A percentile compares a stretch with the other conserved stretches of the same genome.
phyloP scores from a whole-genome alignment of 92 coral and sea anemone species.

The Parazoanthus swiftii region DNA sequence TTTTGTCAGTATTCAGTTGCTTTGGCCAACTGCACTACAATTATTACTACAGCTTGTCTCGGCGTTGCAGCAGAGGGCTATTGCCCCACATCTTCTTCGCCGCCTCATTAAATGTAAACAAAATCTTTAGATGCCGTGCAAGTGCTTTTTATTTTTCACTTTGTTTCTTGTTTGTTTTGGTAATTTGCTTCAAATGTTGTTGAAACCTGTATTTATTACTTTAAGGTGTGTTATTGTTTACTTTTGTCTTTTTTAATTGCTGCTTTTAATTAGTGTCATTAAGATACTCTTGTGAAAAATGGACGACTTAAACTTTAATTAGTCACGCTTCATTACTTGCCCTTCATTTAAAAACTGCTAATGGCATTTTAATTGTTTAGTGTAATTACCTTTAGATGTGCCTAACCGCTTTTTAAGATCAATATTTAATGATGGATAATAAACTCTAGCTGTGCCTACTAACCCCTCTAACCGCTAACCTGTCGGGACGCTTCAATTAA shows the following conservation, averaged over 20 bases:
- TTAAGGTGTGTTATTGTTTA: background rate
- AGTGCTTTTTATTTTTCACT: background rate
- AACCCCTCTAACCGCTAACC: conserved; percentile 32
- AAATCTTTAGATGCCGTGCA: background rate
- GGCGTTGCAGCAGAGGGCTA: no score
- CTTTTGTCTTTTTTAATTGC: background rate
- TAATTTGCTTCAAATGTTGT: background rate
- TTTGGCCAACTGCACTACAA: no score
- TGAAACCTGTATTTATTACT: background rate
- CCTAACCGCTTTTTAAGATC: background rate
- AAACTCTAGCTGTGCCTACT: background rate
- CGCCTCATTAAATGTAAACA: no score
- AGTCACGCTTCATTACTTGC: background rate
- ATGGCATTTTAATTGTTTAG: conserved; percentile 1
- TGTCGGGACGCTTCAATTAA: conserved; percentile 13
- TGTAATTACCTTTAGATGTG: background rate
- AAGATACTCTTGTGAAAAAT: background rate
- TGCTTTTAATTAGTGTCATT: background rate
- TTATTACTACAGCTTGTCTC: no score
- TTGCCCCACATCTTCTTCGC: no score
- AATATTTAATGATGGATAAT: background rate
- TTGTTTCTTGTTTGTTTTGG: background rate
- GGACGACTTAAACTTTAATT: background rate
- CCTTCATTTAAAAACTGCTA: background rate
- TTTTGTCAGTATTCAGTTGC: no score